Evolutionary conservation across 1,140 invertebrate genomes (phyloP).

Genomic region (Drosophila pectinifera): DNA sequence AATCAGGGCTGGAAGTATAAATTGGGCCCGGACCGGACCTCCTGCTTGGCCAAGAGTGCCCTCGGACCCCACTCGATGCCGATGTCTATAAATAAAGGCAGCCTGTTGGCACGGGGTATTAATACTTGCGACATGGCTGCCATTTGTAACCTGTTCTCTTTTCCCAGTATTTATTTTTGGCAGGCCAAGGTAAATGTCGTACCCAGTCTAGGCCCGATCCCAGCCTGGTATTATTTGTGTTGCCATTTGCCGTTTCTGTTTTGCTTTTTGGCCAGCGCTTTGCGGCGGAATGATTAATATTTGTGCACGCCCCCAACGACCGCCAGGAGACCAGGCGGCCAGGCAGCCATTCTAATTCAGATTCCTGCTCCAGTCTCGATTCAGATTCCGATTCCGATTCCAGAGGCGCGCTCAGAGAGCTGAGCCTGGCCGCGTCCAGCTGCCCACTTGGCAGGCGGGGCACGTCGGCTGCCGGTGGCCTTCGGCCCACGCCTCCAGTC

Average conservation of each 20-base stretch:
- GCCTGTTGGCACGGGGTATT: constrained; percentile 37
- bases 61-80: background rate
- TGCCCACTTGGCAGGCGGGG: constrained; percentile 55
- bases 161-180: constrained; percentile 44
- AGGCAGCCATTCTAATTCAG: constrained; percentile 40
- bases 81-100: constrained; percentile 25
- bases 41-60: background rate
- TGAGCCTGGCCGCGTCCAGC: background rate
- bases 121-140: constrained; percentile 42
- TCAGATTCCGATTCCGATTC: background rate
- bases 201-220: background rate
- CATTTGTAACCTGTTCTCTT: constrained; percentile 48
- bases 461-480: constrained; percentile 42
- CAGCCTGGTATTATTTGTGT: constrained; percentile 7
- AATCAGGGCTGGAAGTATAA: constrained; percentile 32
- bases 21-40: background rate
- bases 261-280: constrained; percentile 34
- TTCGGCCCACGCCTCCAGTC: background rate
- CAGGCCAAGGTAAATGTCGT: constrained; percentile 41
- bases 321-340: no score
- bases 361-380: constrained; percentile 14
- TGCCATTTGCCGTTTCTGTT: constrained; percentile 20
- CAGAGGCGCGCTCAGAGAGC: no score
- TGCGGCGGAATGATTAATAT: constrained; percentile 54
- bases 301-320: constrained; percentile 51